Conservation (phyloP, 2,888 invertebrate genomes). For the Phortica okadai region DNA sequence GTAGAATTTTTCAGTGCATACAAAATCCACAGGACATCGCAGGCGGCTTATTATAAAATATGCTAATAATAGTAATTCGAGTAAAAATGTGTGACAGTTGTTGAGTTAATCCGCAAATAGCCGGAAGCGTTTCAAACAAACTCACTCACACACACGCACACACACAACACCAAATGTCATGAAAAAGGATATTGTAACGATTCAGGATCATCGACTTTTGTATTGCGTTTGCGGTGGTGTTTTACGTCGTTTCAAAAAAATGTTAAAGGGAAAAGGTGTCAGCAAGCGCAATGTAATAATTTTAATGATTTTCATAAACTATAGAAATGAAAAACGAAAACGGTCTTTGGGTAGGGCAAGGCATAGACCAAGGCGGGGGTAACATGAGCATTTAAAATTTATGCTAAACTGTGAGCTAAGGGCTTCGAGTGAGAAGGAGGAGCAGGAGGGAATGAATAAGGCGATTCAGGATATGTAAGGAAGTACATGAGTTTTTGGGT, state of each 20-base stretch:
- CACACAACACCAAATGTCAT: constrained; percentile 54
- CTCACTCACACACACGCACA: constrained; percentile 44
- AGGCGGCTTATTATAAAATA: constrained; percentile 37
- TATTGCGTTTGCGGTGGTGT: constrained; percentile 38
- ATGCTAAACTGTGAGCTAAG: constrained; percentile 10
- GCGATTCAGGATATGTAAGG: neutral
- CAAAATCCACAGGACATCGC: constrained; percentile 11
- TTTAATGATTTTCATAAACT: constrained; percentile 64
- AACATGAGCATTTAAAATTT: constrained; percentile 28
- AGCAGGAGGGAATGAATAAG: neutral
- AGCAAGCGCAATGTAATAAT: constrained; percentile 67
- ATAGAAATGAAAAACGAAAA: constrained; percentile 52
- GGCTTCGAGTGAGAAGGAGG: constrained; percentile 2
- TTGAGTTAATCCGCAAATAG: constrained; percentile 60
- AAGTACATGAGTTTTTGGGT: constrained; percentile 32
- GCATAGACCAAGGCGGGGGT: neutral
- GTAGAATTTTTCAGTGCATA: neutral
- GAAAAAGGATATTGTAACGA: constrained; percentile 42
- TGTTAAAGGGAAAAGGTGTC: constrained; percentile 55
- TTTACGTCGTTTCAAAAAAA: neutral
- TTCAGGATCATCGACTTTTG: constrained; percentile 35
- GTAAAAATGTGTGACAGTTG: constrained; percentile 68
- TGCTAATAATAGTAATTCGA: constrained; percentile 68
- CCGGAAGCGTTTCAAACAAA: constrained; percentile 33
- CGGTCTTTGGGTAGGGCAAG: neutral